Percentiles rank a stretch among this genome's conserved stretches.
phyloP scores from a whole-genome alignment of 1,140 invertebrate species.

The Microplitis mediator region DNA sequence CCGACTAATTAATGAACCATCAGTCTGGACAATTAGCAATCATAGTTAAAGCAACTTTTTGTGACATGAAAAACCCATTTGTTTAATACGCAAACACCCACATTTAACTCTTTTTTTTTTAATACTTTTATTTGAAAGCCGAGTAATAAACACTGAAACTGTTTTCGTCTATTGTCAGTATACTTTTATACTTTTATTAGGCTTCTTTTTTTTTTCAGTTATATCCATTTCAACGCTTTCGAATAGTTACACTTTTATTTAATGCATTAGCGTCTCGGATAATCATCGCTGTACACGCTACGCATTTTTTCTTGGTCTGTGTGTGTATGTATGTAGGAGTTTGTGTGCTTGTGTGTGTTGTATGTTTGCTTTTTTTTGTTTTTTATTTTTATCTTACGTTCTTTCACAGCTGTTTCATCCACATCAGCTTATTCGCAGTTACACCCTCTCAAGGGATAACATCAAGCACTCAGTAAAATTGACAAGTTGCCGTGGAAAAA shows the following conservation, averaged over 20 bases:
- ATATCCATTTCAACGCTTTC: neutral
- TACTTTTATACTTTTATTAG: no score
- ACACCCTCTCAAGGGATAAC: neutral
- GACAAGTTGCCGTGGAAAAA: neutral
- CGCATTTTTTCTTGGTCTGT: neutral
- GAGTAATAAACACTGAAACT: constrained; percentile 12
- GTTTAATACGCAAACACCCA: constrained; percentile 31
- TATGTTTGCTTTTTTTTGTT: neutral
- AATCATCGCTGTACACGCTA: neutral
- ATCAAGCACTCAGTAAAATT: neutral
- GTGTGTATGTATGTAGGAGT: neutral
- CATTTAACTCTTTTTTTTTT: neutral
- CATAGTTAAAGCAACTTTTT: neutral
- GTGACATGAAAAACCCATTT: constrained; percentile 38
- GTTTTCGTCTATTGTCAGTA: no score
- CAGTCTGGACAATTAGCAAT: constrained; percentile 32
- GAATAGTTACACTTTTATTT: neutral
- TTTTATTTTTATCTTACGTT: neutral
- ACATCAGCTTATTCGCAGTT: neutral
- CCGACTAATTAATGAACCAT: constrained; percentile 36
- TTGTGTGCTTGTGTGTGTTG: neutral
- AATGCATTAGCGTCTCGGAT: constrained; percentile 17
- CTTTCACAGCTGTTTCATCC: neutral
- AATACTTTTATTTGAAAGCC: no score
- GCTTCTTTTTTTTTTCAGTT: neutral